Conservation (phyloP, 2,888 invertebrate species). For the Oscheius myriophilus region DNA sequence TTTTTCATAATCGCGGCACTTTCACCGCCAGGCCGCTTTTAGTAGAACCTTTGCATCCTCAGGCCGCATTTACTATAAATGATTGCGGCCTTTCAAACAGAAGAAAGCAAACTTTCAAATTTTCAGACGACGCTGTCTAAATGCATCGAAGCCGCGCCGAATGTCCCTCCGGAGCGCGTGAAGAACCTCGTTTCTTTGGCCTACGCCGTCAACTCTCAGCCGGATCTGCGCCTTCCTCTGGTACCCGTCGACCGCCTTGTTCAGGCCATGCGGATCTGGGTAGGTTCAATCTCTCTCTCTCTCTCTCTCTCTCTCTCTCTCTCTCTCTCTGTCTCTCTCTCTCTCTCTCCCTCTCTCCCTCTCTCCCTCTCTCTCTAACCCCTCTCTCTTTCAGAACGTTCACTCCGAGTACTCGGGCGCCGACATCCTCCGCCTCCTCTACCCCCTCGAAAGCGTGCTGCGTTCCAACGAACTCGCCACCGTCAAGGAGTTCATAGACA, state of each 20-base stretch:
- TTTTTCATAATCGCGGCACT: too few relatives aligned
- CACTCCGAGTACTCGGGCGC: constrained; percentile 79
- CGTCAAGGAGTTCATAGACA: constrained; percentile 73
- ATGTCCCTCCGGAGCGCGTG: constrained; percentile 75
- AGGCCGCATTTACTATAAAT: too few relatives aligned
- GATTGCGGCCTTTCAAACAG: not conserved
- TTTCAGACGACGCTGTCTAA: constrained; percentile 58
- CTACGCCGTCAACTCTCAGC: constrained; percentile 78
- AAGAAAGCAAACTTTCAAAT: not conserved
- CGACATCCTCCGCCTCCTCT: constrained; percentile 81
- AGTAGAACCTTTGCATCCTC: too few relatives aligned
- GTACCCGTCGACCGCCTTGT: constrained; percentile 80
- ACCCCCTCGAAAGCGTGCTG: constrained; percentile 85
- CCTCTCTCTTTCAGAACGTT: constrained; percentile 76
- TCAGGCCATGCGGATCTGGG: constrained; percentile 51
- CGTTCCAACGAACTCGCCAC: constrained; percentile 82
- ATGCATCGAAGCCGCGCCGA: constrained; percentile 73
- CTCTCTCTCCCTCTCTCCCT: not conserved
- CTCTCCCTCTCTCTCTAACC: not conserved
- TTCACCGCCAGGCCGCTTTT: too few relatives aligned
- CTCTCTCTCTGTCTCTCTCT: not conserved
- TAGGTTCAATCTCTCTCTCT: constrained; percentile 13
- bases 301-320: too few relatives aligned
- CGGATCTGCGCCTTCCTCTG: constrained; percentile 80
- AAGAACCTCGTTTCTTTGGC: constrained; percentile 82